Conservation (phyloP, 2,113 vertebrate genomes). For the Platichthys stellatus region DNA sequence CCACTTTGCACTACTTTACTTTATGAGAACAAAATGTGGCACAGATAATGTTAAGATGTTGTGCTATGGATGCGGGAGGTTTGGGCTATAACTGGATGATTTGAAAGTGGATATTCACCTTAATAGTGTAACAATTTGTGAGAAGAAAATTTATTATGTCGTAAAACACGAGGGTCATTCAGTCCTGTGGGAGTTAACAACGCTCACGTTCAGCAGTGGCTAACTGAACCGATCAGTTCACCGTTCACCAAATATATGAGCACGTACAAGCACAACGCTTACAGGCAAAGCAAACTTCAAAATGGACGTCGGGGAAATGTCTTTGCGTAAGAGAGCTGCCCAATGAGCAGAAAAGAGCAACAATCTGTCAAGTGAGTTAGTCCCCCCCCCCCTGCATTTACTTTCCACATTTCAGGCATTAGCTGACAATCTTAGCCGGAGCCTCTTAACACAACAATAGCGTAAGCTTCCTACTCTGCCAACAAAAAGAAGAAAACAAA, state of each 20-base stretch:
- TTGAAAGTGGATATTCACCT: too few relatives aligned
- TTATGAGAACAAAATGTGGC: too few relatives aligned
- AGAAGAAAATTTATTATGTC: too few relatives aligned
- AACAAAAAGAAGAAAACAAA: slow-evolving; percentile 36
- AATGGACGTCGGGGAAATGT: slow-evolving; percentile 50
- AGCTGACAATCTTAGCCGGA: slow-evolving; percentile 49
- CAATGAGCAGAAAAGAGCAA: slow-evolving; percentile 58
- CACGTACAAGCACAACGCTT: neutral
- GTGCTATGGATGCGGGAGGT: too few relatives aligned
- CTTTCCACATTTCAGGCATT: slow-evolving; percentile 60
- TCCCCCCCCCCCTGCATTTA: slow-evolving; percentile 32
- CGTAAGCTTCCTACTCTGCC: slow-evolving; percentile 40
- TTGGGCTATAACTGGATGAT: too few relatives aligned
- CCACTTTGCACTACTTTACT: too few relatives aligned
- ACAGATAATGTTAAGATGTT: too few relatives aligned
- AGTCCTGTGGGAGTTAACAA: too few relatives aligned
- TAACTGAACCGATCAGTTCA: neutral
- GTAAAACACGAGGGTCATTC: too few relatives aligned
- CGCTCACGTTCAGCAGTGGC: too few relatives aligned
- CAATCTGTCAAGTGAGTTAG: slow-evolving; percentile 34
- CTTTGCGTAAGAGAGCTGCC: slow-evolving; percentile 23
- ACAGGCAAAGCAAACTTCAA: slow-evolving; percentile 31
- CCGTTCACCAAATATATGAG: neutral
- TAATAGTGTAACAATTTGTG: too few relatives aligned
- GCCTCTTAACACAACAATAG: slow-evolving; percentile 50